Percentiles rank a stretch among this genome's conserved stretches.
Evolutionary conservation across 2,113 vertebrate species (phyloP).

Genomic region (Reinhardtius hippoglossoides): DNA sequence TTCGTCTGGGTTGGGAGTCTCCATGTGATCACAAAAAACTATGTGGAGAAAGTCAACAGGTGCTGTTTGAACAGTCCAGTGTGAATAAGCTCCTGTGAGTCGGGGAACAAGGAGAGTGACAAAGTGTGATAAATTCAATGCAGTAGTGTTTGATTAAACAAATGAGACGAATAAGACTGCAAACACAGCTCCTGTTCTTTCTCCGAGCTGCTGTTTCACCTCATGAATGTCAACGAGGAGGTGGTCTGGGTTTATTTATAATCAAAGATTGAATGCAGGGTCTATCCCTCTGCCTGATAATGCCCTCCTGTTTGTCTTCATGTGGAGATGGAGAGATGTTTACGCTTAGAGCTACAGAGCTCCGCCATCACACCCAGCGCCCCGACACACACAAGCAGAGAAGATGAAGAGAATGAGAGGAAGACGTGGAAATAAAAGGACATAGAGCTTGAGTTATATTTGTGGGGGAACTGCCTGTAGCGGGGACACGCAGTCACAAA

Average conservation of each 20-base stretch:
- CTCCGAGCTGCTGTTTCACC: constrained; percentile 55
- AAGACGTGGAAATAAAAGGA: constrained; percentile 29
- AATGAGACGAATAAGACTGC: constrained; percentile 58
- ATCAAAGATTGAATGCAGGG: constrained; percentile 61
- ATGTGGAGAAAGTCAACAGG: constrained; percentile 18
- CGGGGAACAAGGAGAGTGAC: constrained; percentile 9
- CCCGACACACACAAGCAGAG: constrained; percentile 2
- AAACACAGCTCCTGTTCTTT: constrained; percentile 56
- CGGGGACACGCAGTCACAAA: constrained; percentile 34
- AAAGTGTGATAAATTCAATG: constrained; percentile 46
- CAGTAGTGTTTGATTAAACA: constrained; percentile 68
- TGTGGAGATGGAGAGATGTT: constrained; percentile 67
- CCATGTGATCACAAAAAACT: not conserved
- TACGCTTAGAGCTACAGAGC: constrained; percentile 61
- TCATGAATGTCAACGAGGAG: constrained; percentile 73
- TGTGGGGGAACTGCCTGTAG: constrained; percentile 43
- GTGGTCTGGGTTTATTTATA: constrained; percentile 63
- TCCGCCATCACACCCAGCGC: constrained; percentile 21
- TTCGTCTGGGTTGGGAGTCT: not conserved
- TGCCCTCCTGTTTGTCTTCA: constrained; percentile 66
- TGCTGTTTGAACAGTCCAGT: constrained; percentile 14
- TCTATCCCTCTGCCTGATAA: constrained; percentile 63
- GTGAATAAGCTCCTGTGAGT: constrained; percentile 7
- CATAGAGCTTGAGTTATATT: constrained; percentile 43
- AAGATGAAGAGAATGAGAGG: constrained; percentile 20